Percentiles rank a stretch among this genome's conserved stretches.
These are phyloP conservation scores for Stenchaetothrips biformis DNA, from an alignment of 2,888 invertebrate genomes.

Conservation along the genomic window DNA sequence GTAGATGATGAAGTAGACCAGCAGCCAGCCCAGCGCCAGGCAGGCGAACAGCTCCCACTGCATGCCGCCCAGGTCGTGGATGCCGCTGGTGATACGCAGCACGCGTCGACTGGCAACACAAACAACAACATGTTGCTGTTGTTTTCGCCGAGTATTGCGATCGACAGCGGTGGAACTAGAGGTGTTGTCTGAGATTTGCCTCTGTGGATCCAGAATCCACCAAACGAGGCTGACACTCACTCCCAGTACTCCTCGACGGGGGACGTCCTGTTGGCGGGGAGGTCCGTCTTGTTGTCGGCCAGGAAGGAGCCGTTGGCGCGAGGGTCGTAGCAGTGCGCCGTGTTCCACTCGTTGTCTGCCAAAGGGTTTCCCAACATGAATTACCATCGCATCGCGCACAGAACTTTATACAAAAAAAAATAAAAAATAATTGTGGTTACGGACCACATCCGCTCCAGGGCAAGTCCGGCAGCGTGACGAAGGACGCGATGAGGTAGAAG, in stretches of 20 bases:
- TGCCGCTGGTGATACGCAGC: constrained; percentile 55
- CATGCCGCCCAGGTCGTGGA: constrained; percentile 59
- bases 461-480: constrained; percentile 52
- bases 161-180: no score
- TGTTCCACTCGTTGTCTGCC: constrained; percentile 17
- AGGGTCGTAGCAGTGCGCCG: constrained; percentile 3
- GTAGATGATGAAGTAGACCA: constrained; percentile 66
- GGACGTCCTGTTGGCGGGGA: constrained; percentile 43
- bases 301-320: neutral
- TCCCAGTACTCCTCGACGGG: constrained; percentile 58
- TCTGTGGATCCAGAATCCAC: no score
- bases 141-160: no score
- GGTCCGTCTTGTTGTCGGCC: constrained; percentile 36
- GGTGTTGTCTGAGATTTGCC: no score
- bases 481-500: constrained; percentile 61
- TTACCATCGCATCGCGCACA: neutral
- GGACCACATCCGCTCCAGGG: constrained; percentile 62
- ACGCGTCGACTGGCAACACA: constrained; percentile 54
- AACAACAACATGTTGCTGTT: constrained; percentile 6
- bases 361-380: neutral
- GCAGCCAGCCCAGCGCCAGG: constrained; percentile 60
- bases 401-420: no score
- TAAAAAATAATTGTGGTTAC: constrained; percentile 39
- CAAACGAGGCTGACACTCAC: constrained; percentile 45
- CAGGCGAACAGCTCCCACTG: constrained; percentile 64